Conservation (phyloP, 2,888 invertebrate species). For the Eupithecia vulgata region DNA sequence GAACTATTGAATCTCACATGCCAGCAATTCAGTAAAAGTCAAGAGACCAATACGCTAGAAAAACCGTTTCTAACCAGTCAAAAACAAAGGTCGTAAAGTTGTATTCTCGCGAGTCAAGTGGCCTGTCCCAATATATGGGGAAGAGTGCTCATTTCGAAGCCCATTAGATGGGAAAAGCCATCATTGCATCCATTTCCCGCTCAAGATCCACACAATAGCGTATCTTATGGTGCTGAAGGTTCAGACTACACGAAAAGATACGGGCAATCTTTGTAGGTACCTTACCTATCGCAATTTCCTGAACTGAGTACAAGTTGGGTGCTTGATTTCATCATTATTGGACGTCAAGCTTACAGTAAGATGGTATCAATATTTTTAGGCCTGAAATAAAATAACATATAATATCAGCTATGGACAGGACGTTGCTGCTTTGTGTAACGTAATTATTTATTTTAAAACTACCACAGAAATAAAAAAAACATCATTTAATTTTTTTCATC, state of each 20-base stretch:
- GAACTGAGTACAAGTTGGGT: not conserved
- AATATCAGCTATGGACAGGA: not conserved
- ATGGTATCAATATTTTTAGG: not conserved
- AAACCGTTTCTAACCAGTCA: slow-evolving; percentile 7
- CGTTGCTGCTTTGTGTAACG: not conserved
- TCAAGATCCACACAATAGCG: slow-evolving; percentile 55
- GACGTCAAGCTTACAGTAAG: not conserved
- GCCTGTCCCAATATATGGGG: slow-evolving; percentile 53
- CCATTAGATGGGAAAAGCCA: slow-evolving; percentile 61
- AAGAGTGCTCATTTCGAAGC: slow-evolving; percentile 58
- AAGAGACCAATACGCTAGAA: not conserved
- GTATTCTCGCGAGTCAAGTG: slow-evolving; percentile 40
- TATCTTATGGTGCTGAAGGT: slow-evolving; percentile 42
- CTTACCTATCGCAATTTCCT: not conserved
- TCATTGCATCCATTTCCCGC: slow-evolving; percentile 61
- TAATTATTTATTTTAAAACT: not conserved
- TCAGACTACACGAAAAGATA: slow-evolving; percentile 21
- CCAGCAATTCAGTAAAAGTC: not conserved
- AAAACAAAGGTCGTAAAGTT: slow-evolving; percentile 30
- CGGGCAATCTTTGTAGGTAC: not conserved
- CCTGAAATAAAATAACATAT: not conserved
- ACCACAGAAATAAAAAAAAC: too few relatives aligned
- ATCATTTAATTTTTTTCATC: too few relatives aligned
- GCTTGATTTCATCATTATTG: not conserved
- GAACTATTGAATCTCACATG: not conserved